phyloP scores from a whole-genome alignment of 2,113 vertebrate species.

The Pongo pygmaeus region DNA sequence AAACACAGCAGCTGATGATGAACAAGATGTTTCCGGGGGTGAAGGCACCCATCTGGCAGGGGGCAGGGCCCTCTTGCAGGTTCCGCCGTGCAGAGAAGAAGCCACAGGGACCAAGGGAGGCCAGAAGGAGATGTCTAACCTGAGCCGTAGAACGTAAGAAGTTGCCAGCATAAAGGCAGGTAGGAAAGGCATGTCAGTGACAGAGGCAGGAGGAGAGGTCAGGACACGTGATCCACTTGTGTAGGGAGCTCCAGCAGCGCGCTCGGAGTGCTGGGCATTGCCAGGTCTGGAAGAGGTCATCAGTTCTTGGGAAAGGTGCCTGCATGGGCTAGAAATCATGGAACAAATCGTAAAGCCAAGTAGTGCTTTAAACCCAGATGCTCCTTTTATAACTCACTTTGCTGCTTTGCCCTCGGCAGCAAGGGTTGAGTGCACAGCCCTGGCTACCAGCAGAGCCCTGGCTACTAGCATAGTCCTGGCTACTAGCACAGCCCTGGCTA shows the following conservation, averaged over 20 bases:
- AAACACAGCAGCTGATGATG: neutral
- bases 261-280: neutral
- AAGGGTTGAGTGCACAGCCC: neutral
- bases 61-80: neutral
- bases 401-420: neutral
- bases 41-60: neutral
- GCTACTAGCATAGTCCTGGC: too few relatives aligned
- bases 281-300: neutral
- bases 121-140: too few relatives aligned
- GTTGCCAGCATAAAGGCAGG: too few relatives aligned
- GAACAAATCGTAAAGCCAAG: neutral
- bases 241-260: too few relatives aligned
- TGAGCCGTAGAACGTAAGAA: neutral
- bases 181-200: neutral
- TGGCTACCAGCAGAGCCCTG: neutral
- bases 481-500: too few relatives aligned
- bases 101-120: neutral
- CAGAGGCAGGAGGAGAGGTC: neutral
- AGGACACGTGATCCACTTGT: rapidly evolving
- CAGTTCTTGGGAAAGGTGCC: neutral
- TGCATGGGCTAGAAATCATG: neutral
- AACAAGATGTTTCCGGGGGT: neutral
- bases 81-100: neutral
- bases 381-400: neutral
- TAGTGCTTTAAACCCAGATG: too few relatives aligned